A percentile compares a stretch with the other conserved stretches of the same genome.
phyloP scores from a whole-genome alignment of 2,888 invertebrate species.

The Sericinus montela region DNA sequence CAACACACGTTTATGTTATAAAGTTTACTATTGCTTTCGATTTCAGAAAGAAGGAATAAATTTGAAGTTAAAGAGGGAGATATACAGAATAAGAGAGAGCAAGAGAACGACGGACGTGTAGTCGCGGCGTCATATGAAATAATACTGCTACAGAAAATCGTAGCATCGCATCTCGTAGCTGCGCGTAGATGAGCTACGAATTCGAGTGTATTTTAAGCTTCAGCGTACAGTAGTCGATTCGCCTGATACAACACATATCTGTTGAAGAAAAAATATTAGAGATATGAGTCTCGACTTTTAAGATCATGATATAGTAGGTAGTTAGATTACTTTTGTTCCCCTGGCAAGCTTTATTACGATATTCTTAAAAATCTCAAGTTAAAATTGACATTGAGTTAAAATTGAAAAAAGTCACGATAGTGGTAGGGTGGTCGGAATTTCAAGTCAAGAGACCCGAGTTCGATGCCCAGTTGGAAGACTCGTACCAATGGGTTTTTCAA shows the following conservation, averaged over 20 bases:
- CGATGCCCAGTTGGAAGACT: no score
- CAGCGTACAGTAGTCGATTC: constrained; percentile 11
- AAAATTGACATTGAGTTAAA: no score
- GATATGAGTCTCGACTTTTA: no score
- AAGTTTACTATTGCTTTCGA: constrained; percentile 13
- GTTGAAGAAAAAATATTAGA: constrained; percentile 8
- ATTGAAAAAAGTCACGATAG: no score
- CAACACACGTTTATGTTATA: constrained; percentile 11
- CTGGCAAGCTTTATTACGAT: no score
- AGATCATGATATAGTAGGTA: no score
- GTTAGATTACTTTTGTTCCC: no score
- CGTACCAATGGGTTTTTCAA: no score
- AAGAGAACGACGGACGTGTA: constrained; percentile 19
- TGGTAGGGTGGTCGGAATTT: no score
- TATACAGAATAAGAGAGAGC: constrained; percentile 18
- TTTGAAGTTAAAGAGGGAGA: constrained; percentile 18
- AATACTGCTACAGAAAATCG: constrained; percentile 20
- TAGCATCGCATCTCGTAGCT: constrained; percentile 20
- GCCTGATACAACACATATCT: constrained; percentile 7
- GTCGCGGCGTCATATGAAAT: constrained; percentile 19
- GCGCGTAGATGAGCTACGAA: constrained; percentile 20
- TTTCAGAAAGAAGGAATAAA: constrained; percentile 14
- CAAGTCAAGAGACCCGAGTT: no score
- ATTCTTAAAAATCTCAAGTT: no score
- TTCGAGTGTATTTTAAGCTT: constrained; percentile 14